Evolutionary conservation across 2,888 invertebrate species (phyloP), one percentile per base, ranked within the genome.

Genomic region (Drosophila mercatorum): DNA sequence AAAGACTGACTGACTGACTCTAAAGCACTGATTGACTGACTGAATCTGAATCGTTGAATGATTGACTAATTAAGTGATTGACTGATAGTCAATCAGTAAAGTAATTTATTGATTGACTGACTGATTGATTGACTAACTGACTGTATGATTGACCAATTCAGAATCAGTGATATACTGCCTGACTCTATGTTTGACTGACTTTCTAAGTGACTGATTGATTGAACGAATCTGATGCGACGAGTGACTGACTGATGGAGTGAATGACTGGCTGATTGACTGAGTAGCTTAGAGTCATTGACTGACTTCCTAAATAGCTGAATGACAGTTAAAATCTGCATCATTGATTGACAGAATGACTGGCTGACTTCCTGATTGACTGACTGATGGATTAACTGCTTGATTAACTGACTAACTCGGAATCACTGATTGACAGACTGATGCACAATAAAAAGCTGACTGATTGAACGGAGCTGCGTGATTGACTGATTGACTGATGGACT

Each of bases 201-300:
- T 10, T 8, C 12, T 3, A 14, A 41, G 3, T 41, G 3, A 17
- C 8, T 12, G 12, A 22, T 12, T 11, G 44, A 11, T 5, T 44
- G 2, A 5, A 0, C 10, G 44, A 12, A 11, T 22, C 1, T 12
- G 2, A 6, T 1, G 7, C 31, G 5, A 0, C 11, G 5, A 11
- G 7, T 7, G 7, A 12, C 1, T 46, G 26, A 47, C 7, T 47
- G 12, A 14, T 43, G 10, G 10, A 43, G 0, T 17, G 11, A 17
- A 2, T 17, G 17, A 17, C 43, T 17, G 17, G 3, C 8, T 17
- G 10, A 43, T 2, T 43, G 4, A 12, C 12, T 38, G 11, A 36
- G 0, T 11, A 5, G 28, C 3, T 36, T 11, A 22, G 11, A 36
- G 11, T 11, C 11, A 36, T 11, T 36, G 36, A 36, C 11, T 36